Base-by-base conservation (phyloP, 2,888 invertebrate genomes). In the Lamellibrachia columna region DNA sequence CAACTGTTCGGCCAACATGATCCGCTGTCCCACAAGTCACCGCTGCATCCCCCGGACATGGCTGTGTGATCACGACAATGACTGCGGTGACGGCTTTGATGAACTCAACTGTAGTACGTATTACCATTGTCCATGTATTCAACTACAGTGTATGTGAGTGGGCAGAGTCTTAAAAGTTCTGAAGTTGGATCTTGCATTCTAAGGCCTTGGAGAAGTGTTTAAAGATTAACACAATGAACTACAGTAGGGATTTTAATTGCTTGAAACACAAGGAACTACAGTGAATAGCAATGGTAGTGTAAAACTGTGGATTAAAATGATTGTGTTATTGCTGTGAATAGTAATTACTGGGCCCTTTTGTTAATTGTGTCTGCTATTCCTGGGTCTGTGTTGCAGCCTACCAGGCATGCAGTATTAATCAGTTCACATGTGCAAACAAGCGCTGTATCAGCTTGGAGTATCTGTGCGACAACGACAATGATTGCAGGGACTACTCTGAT, bases 1-100 rank as follows among this genome's bases (percentile, higher is more conserved):
- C 91, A 95, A 95, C 93, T 95, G 95, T 90, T 95, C 95, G 60
- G 95, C 95, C 75, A 94, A 94, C 90, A 94, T 95, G 93, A 94
- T 96, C 92, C 96, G 97, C 94, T 98, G 98, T 96, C 97, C 97
- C 92, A 97, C 97, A 94, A 97, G 97, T 94, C 97, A 97, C 2
- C 98, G 53, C 4, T 93, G 98, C 96, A 95, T 96, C 53, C 95
- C 95, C 1, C 93, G 93, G 90, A 92, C 93, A 4, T 95, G 94
- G 93, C 92, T 93, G 40, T 95, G 95, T 93, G 95, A 95, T 93
- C 92, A 94, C 90, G 94, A 94, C 92, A 92, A 93, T 60, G 96
- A 98, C 95, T 98, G 98, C 96, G 97, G 97, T 52, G 98, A 98
- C 96, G 97, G 97, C 92, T 97, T 97, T 91, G 98, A 98, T 95